Evolutionary conservation across 2,113 vertebrate species (phyloP), one percentile per base, ranked within the genome.

Genomic region (Tragelaphus strepsiceros): DNA sequence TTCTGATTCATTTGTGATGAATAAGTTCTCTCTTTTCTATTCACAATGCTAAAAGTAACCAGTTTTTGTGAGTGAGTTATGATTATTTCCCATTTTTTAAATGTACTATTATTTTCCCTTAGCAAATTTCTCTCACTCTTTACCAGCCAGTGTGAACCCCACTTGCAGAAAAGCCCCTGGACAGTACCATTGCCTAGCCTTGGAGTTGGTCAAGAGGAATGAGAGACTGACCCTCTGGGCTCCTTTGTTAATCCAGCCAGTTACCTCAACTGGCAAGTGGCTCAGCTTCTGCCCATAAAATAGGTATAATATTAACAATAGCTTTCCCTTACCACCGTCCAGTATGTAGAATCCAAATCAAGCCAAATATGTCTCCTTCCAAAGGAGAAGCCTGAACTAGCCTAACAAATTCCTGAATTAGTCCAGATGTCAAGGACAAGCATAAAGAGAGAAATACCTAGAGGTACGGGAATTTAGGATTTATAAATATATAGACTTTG

Each of bases 1-100:
- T 97, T 97, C 93, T 98, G 94, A 98, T 95, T 98, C 96, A 97
- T 91, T 91, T 97, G 39, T 90, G 86, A 94, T 98, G 89, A 98
- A 96, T 91, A 97, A 96, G 51, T 58, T 64, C 81, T 98, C 86
- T 71, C 67, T 97, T 97, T 96, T 94, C 80, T 97, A 91, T 90
- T 97, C 90, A 81, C 86, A 91, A 21, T 74, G 62, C 88, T 97
- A 74, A 95, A 90, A 91, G 97, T 94, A 97, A 97, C 91, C 46
- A 81, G 17, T 96, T 91, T 97, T 61, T 89, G 26, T 85, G 32
- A 91, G 21, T 62, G 90, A 86, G 8, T 97, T 97, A 87, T 88
- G 89, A 95, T 95, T 93, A 53, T 90, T 97, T 93, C 88, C 64
- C 30, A 26, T 71, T 87, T 77, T 84, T 81, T 14, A 81, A 49